These are phyloP conservation scores for Malurus melanocephalus DNA, from an alignment of 2,113 vertebrate genomes.

Conservation along the genomic window DNA sequence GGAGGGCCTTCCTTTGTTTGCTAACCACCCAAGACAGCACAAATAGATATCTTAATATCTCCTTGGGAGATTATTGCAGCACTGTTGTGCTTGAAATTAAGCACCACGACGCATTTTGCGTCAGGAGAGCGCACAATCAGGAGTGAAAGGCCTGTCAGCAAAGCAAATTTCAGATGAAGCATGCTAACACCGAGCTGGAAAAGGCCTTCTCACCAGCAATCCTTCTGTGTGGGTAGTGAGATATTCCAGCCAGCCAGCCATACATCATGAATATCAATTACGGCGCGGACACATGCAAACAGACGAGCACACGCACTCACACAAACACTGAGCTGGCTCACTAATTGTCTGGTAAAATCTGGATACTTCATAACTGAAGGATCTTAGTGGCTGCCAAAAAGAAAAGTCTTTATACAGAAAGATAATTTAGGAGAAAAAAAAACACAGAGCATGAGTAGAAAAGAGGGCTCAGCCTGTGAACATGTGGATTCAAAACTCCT, in stretches of 20 bases:
- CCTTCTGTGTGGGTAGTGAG: conserved; percentile 67
- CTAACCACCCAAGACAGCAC: neutral
- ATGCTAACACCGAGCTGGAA: conserved; percentile 48
- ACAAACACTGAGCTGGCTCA: conserved; percentile 65
- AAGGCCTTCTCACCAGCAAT: conserved; percentile 59
- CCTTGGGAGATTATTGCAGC: conserved; percentile 4
- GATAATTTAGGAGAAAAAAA: conserved; percentile 59
- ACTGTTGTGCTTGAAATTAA: neutral
- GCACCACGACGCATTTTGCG: neutral
- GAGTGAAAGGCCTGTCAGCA: conserved; percentile 25
- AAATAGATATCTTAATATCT: conserved; percentile 21
- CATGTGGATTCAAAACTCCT: conserved; percentile 52
- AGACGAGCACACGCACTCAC: conserved; percentile 52
- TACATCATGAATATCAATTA: conserved; percentile 66
- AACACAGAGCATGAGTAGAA: conserved; percentile 46
- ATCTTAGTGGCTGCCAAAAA: conserved; percentile 63
- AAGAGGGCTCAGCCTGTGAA: conserved; percentile 51
- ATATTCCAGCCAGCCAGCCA: conserved; percentile 69
- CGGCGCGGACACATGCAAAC: conserved; percentile 39
- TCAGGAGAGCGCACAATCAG: neutral
- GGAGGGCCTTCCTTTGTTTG: neutral
- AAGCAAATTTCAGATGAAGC: conserved; percentile 39
- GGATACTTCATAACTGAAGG: conserved; percentile 64
- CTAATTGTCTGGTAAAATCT: conserved; percentile 70
- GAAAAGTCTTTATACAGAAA: conserved; percentile 53